Conservation (phyloP, 2,113 vertebrate genomes). For the Paramisgurnus dabryanus region DNA sequence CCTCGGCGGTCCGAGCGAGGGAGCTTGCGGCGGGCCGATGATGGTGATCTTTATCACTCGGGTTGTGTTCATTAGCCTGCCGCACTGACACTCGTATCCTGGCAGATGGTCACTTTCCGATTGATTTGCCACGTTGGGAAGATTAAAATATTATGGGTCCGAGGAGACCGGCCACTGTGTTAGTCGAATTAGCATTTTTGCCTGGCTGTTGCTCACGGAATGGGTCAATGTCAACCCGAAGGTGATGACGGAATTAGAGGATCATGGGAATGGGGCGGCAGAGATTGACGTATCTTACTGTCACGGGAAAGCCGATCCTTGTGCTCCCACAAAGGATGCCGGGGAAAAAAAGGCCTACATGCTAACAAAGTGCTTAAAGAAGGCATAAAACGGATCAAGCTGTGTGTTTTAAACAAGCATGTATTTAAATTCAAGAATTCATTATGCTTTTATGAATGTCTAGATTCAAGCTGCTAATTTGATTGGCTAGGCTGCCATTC, state of each 20-base stretch:
- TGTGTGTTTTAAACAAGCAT: too few relatives aligned
- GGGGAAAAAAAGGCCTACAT: background rate
- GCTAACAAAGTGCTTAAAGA: too few relatives aligned
- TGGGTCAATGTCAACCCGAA: slow-evolving; percentile 78
- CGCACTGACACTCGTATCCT: slow-evolving; percentile 73
- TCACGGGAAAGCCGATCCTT: slow-evolving; percentile 22
- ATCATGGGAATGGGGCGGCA: slow-evolving; percentile 65
- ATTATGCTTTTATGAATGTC: too few relatives aligned
- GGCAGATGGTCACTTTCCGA: slow-evolving; percentile 91
- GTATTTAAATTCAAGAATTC: too few relatives aligned
- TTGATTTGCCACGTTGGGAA: slow-evolving; percentile 83
- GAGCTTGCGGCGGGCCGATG: slow-evolving; percentile 57
- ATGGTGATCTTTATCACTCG: slow-evolving; percentile 71
- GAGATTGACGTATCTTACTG: slow-evolving; percentile 1
- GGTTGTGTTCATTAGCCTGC: slow-evolving; percentile 79
- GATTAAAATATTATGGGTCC: slow-evolving; percentile 84
- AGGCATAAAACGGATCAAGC: too few relatives aligned
- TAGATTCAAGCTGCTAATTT: too few relatives aligned
- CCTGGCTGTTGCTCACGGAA: slow-evolving; percentile 71
- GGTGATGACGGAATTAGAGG: slow-evolving; percentile 78
- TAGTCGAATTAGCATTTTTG: slow-evolving; percentile 75
- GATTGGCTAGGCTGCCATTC: too few relatives aligned
- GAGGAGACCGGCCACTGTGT: slow-evolving; percentile 78
- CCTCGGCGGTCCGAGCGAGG: slow-evolving; percentile 51
- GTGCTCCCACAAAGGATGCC: background rate